Evolutionary conservation across 2,113 vertebrate genomes (phyloP).

Genomic region (Cisticola juncidis): DNA sequence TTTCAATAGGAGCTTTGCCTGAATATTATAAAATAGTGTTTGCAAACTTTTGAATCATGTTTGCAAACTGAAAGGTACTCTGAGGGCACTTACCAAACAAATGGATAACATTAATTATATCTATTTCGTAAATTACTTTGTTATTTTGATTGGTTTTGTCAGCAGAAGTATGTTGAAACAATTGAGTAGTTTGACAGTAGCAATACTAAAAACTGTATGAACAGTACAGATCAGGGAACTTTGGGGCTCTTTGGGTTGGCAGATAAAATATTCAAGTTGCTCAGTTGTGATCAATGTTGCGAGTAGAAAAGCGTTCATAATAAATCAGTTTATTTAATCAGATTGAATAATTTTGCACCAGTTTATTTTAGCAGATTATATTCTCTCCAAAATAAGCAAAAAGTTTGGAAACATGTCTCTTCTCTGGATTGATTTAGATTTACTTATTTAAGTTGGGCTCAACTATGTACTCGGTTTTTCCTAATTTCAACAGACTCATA

Average conservation of each 20-base stretch:
- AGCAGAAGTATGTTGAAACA: not conserved
- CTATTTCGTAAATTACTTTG: not conserved
- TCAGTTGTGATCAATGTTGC: not conserved
- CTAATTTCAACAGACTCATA: not conserved
- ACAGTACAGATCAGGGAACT: not conserved
- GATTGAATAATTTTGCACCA: not conserved
- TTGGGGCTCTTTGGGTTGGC: not conserved
- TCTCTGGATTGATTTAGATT: not conserved
- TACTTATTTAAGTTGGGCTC: not conserved
- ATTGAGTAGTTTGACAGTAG: not conserved
- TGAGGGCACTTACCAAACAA: not conserved
- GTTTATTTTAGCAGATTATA: not conserved
- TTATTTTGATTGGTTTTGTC: not conserved
- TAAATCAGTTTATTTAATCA: not conserved
- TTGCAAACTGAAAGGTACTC: not conserved
- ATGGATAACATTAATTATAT: not conserved
- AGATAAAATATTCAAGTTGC: not conserved
- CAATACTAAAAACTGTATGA: not conserved
- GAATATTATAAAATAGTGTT: not conserved
- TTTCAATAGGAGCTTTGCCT: not conserved
- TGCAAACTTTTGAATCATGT: not conserved
- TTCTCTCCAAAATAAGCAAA: not conserved
- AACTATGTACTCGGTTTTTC: not conserved
- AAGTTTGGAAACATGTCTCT: not conserved
- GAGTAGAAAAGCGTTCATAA: not conserved